These are phyloP conservation scores for Stictonetta naevosa DNA, from an alignment of 2,113 vertebrate species.

Conservation along the genomic window DNA sequence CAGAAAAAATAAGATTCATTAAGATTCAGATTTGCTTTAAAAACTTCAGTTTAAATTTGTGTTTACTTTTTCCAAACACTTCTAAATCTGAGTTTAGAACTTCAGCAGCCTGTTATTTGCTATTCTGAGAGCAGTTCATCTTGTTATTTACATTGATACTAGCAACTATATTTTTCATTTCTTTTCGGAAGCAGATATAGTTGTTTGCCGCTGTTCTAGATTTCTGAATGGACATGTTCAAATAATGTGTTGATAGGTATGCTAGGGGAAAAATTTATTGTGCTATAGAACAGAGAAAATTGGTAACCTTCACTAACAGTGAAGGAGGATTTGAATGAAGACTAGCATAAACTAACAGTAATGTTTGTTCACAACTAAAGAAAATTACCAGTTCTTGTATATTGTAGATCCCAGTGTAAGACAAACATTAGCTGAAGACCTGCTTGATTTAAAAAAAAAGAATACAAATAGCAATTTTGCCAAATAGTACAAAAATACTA, in stretches of 20 bases:
- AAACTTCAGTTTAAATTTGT: background rate
- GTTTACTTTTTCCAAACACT: background rate
- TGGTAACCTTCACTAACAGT: background rate
- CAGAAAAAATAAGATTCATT: background rate
- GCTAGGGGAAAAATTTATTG: background rate
- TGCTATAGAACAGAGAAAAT: background rate
- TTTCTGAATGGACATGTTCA: constrained; percentile 3
- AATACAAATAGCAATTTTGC: background rate
- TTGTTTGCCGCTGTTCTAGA: background rate
- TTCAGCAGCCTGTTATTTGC: background rate
- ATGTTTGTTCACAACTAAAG: background rate
- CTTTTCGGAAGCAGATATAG: background rate
- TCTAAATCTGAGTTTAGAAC: background rate
- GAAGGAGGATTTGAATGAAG: background rate
- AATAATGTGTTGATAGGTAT: background rate
- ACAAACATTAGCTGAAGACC: background rate
- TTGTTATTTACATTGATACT: background rate
- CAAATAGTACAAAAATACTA: background rate
- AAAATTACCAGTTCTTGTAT: background rate
- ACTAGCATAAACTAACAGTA: background rate
- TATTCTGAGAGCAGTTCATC: background rate
- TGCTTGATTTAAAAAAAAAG: background rate
- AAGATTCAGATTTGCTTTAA: background rate
- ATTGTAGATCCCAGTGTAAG: background rate
- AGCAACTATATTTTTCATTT: background rate